Percentiles rank a stretch among this genome's conserved stretches.
Evolutionary conservation across 2,888 invertebrate genomes (phyloP).

Genomic region (Ophonus ardosiacus): DNA sequence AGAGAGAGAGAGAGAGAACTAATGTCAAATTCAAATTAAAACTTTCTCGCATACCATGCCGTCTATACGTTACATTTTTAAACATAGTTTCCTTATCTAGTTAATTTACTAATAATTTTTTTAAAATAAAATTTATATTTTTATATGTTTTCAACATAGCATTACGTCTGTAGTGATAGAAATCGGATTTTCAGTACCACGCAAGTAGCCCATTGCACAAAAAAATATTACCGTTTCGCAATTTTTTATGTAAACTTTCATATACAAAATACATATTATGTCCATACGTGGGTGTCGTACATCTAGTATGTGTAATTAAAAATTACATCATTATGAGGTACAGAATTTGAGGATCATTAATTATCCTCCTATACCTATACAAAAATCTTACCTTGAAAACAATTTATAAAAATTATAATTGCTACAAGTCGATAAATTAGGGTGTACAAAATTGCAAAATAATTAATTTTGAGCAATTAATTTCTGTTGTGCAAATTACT

Average conservation of each 20-base stretch:
- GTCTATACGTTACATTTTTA: too few relatives aligned
- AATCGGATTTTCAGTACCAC: too few relatives aligned
- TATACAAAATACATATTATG: not conserved
- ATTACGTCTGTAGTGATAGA: too few relatives aligned
- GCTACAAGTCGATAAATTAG: not conserved
- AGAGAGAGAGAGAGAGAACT: too few relatives aligned
- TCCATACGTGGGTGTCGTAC: not conserved
- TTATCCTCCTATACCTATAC: not conserved
- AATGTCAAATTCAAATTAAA: too few relatives aligned
- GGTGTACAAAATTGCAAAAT: not conserved
- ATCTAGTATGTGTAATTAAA: not conserved
- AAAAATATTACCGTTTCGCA: not conserved
- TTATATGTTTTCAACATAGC: too few relatives aligned
- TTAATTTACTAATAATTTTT: too few relatives aligned
- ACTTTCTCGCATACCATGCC: too few relatives aligned
- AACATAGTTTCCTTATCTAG: too few relatives aligned
- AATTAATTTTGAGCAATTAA: slow-evolving; percentile 16
- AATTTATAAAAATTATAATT: not conserved
- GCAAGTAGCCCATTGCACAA: too few relatives aligned
- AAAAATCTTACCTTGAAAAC: not conserved
- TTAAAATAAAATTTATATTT: too few relatives aligned
- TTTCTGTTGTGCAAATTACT: not conserved
- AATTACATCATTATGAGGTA: not conserved
- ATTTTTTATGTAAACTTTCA: not conserved
- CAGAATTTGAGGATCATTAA: not conserved